Conservation (phyloP, 2,888 invertebrate genomes). For the Adineta ricciae region DNA sequence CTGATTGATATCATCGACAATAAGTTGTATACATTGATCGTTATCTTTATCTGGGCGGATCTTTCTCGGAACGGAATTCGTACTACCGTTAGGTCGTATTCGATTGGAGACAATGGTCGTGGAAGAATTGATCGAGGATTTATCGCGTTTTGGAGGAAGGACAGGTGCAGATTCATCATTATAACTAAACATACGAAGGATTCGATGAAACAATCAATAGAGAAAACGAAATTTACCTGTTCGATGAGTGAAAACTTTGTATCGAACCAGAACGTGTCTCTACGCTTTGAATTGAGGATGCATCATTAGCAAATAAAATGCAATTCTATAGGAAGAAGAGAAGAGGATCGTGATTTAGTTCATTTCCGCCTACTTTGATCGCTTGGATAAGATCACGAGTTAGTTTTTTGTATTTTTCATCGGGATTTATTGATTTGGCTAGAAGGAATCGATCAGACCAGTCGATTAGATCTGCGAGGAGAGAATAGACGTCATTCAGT, state of each 20-base stretch:
- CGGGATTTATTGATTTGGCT: background rate
- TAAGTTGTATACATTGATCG: constrained; percentile 17
- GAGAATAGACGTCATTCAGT: background rate
- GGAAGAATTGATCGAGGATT: background rate
- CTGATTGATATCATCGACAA: constrained; percentile 2
- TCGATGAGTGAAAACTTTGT: background rate
- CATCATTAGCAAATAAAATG: background rate
- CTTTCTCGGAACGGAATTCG: background rate
- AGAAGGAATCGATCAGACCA: background rate
- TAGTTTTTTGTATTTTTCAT: background rate
- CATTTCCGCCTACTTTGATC: background rate
- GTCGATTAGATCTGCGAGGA: background rate
- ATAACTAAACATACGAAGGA: background rate
- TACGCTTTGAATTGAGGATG: background rate
- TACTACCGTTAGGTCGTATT: background rate
- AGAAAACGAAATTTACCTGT: background rate
- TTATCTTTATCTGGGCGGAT: background rate
- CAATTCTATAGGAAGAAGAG: background rate
- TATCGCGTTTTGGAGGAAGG: background rate
- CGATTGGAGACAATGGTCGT: background rate
- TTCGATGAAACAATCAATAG: background rate
- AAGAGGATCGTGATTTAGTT: background rate
- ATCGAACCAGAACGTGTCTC: background rate
- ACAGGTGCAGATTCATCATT: background rate
- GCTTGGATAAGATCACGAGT: background rate